Percentiles rank a stretch among this genome's conserved stretches.
Conservation (phyloP, 1,140 invertebrate species). For the Hyles vespertilio region DNA sequence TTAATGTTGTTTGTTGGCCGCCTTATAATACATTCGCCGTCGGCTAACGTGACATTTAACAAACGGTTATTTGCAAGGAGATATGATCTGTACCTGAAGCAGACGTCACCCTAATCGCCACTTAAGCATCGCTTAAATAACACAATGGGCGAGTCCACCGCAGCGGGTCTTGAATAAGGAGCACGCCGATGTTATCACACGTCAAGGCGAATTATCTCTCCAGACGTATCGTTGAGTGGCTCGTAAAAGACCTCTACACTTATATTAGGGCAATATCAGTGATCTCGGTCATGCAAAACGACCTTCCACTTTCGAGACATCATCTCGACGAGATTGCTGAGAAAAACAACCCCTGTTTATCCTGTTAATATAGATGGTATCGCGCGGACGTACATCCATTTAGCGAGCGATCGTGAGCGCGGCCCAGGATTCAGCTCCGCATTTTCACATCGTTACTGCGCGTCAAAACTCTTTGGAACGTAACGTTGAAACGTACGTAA, state of each 20-base stretch:
- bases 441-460: conserved; percentile 10
- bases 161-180: conserved; percentile 40
- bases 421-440: background rate
- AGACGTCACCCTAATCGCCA: conserved; percentile 32
- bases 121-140: conserved; percentile 46
- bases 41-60: background rate
- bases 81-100: conserved; percentile 6
- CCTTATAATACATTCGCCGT: background rate
- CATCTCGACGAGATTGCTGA: conserved; percentile 35
- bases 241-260: conserved; percentile 51
- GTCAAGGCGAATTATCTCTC: conserved; percentile 39
- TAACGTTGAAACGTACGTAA: too few relatives aligned
- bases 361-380: conserved; percentile 32
- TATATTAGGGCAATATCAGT: conserved; percentile 56
- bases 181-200: conserved; percentile 48
- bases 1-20: too few relatives aligned
- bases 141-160: conserved; percentile 35
- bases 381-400: background rate
- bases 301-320: conserved; percentile 38
- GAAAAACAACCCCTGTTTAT: conserved; percentile 31
- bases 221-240: conserved; percentile 37
- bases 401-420: too few relatives aligned
- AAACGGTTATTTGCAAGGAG: background rate
- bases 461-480: too few relatives aligned
- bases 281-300: conserved; percentile 54